Evolutionary conservation across 2,888 invertebrate species (phyloP).

Genomic region (Pristionchus entomophagus): DNA sequence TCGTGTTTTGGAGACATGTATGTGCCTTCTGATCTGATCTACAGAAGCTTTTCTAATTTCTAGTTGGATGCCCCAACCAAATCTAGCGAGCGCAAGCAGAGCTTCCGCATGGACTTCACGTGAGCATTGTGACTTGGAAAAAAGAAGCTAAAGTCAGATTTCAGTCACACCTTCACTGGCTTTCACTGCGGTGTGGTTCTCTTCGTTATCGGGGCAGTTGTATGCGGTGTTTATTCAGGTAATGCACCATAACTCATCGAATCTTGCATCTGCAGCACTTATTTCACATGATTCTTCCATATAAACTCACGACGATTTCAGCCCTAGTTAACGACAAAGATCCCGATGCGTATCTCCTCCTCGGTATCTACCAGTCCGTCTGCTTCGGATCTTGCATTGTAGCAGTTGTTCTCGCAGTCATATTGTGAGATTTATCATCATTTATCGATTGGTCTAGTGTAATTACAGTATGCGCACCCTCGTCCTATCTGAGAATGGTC

Average conservation of each 20-base stretch:
- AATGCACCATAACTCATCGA: not conserved
- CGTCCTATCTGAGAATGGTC: not conserved
- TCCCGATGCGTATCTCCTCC: not conserved
- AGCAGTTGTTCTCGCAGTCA: not conserved
- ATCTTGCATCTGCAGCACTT: not conserved
- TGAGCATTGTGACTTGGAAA: no score
- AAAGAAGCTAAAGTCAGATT: not conserved
- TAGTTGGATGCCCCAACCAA: constrained; percentile 16
- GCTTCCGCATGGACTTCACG: constrained; percentile 33
- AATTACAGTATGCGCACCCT: constrained; percentile 34
- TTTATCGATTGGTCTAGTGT: not conserved
- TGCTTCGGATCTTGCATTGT: not conserved
- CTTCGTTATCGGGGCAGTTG: constrained; percentile 21
- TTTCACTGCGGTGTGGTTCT: constrained; percentile 14
- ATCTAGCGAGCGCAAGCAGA: not conserved
- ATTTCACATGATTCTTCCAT: not conserved
- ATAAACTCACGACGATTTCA: not conserved
- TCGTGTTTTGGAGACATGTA: constrained; percentile 40
- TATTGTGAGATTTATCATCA: not conserved
- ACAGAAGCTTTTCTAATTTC: no score
- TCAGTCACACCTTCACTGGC: constrained; percentile 2
- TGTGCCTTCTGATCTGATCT: not conserved
- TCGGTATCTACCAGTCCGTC: constrained; percentile 15
- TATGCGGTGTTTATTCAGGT: constrained; percentile 29
- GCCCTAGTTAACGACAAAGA: not conserved